A percentile compares a stretch with the other conserved stretches of the same genome.
Evolutionary conservation across 2,888 invertebrate species (phyloP).

Genomic region (Heteropelma amictum): DNA sequence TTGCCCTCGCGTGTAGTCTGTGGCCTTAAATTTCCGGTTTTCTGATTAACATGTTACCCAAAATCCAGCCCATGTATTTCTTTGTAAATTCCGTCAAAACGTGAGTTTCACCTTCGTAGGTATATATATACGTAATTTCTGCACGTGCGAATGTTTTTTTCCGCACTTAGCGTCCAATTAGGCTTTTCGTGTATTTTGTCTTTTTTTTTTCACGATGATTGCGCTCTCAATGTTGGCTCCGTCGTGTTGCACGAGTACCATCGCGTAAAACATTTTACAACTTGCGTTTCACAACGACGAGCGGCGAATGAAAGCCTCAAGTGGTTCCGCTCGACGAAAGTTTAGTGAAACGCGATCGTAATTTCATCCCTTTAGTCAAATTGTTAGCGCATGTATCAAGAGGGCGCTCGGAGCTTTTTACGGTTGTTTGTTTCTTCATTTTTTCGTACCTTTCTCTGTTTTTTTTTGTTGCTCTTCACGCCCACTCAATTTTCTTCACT

Average conservation of each 20-base stretch:
- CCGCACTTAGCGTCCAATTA: no score
- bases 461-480: slow-evolving; percentile 40
- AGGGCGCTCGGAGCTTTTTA: slow-evolving; percentile 20
- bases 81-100: no score
- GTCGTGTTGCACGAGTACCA: background rate
- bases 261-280: background rate
- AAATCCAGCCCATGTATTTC: slow-evolving; percentile 11
- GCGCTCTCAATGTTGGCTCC: background rate
- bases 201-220: background rate
- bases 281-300: slow-evolving; percentile 28
- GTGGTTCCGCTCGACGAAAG: slow-evolving; percentile 3
- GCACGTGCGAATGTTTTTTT: no score
- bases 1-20: slow-evolving; percentile 26
- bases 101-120: no score
- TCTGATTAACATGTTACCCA: slow-evolving; percentile 36
- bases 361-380: background rate
- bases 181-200: no score
- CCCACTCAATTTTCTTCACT: slow-evolving; percentile 29
- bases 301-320: background rate
- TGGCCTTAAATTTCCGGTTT: slow-evolving; percentile 48
- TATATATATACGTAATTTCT: no score
- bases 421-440: background rate
- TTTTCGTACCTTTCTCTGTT: background rate
- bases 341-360: slow-evolving; percentile 11
- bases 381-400: slow-evolving; percentile 20